Base-by-base conservation (phyloP, 2,113 vertebrate genomes). In the Stictonetta naevosa region DNA sequence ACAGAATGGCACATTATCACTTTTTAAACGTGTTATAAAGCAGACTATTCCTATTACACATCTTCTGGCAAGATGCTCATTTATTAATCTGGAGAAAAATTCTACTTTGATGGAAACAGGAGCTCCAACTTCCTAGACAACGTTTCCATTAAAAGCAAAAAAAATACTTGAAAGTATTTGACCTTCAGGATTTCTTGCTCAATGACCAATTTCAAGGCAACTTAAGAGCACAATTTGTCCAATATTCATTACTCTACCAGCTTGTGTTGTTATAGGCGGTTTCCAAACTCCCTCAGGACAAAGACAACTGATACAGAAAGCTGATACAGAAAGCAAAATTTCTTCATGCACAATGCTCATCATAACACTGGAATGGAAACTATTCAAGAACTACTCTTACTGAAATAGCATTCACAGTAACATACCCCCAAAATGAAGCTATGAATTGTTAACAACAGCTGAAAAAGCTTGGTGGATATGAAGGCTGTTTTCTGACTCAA, bases 1-100 rank as follows among this genome's bases (percentile, higher is more conserved):
- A 46, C 3, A 73, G 28, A 85, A 72, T 0, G 5, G 0, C 40
- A 56, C 26, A 10, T 34, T 31, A 46, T 2, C 59, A 26, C 56
- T 78, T 50, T 33, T 4, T 52, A 50, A 71, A 59, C 6, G n/a
- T 2, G 3, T 13, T 44, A 18, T 7, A 59, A 33, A 81, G 7
- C 55, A 74, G 46, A 34, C 33, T 73, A 4, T 34, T 83, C 46
- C 52, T 48, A 16, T 8, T 62, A 20, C 2, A 0, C 19, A n/a
- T 25, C 25, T 85, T 71, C 71, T 62, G 50, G 38, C 40, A 82
- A 59, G 23, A 50, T 6, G 52, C 6, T 34, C 15, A 64, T 4
- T 3, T 34, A 46, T 28, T 50, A 80, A 33, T 38, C 19, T 2
- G 1, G 28, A 72, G 50, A 55, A 93, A 85, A 88, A 56, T 7